phyloP scores from a whole-genome alignment of 2,888 invertebrate genomes.

The Bugula neritina region DNA sequence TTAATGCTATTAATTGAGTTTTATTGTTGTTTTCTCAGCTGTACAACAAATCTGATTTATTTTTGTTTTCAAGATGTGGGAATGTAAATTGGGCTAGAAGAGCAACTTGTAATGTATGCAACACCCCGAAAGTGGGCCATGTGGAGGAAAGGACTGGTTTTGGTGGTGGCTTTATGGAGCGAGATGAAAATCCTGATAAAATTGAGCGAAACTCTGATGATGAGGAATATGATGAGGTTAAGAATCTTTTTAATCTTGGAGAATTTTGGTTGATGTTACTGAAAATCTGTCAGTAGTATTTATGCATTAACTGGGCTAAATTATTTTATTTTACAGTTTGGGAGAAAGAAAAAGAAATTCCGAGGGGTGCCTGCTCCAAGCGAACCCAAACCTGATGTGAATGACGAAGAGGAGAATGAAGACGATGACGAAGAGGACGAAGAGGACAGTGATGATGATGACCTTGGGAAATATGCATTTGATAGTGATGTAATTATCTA shows the following conservation, averaged over 20 bases:
- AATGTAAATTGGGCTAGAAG: slow-evolving; percentile 98
- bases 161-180: slow-evolving; percentile 75
- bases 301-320: too few species aligned
- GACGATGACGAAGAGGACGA: slow-evolving; percentile 34
- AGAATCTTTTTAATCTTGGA: too few species aligned
- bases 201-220: slow-evolving; percentile 70
- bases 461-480: slow-evolving; percentile 72
- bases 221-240: slow-evolving; percentile 92
- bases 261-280: too few species aligned
- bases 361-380: slow-evolving; percentile 28
- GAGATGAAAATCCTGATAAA: slow-evolving; percentile 86
- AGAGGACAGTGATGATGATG: slow-evolving; percentile 57
- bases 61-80: slow-evolving; percentile 65
- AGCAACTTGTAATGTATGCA: slow-evolving; percentile 94
- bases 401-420: slow-evolving; percentile 27
- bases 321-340: slow-evolving; percentile 57
- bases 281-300: too few species aligned
- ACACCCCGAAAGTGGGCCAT: slow-evolving; percentile 93
- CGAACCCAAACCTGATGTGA: neutral
- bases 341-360: slow-evolving; percentile 55
- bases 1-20: too few species aligned
- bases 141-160: slow-evolving; percentile 67
- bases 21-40: too few species aligned
- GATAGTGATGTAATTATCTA: slow-evolving; percentile 61
- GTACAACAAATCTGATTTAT: too few species aligned